Evolutionary conservation across 1,140 invertebrate genomes (phyloP).

Genomic region (Anastatus disparis): DNA sequence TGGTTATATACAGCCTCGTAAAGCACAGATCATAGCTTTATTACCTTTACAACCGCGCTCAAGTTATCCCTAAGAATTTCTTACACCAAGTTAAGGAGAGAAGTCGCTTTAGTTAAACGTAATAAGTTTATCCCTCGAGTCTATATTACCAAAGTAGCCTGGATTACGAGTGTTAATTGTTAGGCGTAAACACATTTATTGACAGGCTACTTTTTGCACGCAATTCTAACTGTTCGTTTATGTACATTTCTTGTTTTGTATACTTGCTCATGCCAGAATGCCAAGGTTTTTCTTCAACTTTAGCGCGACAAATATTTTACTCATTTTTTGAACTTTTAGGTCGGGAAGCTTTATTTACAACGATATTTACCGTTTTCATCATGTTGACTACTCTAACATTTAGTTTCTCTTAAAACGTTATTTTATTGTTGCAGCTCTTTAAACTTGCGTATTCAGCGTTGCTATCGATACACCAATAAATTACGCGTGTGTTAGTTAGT

Average conservation of each 20-base stretch:
- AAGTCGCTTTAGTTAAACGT: too few species aligned
- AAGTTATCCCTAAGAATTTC: too few species aligned
- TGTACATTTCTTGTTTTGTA: neutral
- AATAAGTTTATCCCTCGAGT: too few species aligned
- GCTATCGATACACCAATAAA: too few species aligned
- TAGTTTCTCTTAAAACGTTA: neutral
- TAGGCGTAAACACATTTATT: slow-evolving; percentile 62
- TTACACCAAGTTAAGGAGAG: slow-evolving; percentile 45
- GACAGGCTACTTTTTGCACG: slow-evolving; percentile 34
- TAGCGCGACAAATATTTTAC: too few species aligned
- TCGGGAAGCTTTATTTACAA: too few species aligned
- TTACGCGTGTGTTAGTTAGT: too few species aligned
- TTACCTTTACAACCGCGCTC: slow-evolving; percentile 48
- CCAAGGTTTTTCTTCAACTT: too few species aligned
- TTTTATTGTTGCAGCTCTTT: neutral
- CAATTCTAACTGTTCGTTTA: neutral
- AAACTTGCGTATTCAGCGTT: neutral
- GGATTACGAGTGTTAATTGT: too few species aligned
- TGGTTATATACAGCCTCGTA: slow-evolving; percentile 62
- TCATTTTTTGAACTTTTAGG: too few species aligned
- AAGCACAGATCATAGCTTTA: slow-evolving; percentile 65
- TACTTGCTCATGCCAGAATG: too few species aligned
- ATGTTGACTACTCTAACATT: neutral
- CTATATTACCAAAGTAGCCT: too few species aligned
- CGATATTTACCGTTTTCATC: slow-evolving; percentile 5